Base-by-base conservation (phyloP, 2,888 invertebrate genomes). In the Drosophila nr. medialis region DNA sequence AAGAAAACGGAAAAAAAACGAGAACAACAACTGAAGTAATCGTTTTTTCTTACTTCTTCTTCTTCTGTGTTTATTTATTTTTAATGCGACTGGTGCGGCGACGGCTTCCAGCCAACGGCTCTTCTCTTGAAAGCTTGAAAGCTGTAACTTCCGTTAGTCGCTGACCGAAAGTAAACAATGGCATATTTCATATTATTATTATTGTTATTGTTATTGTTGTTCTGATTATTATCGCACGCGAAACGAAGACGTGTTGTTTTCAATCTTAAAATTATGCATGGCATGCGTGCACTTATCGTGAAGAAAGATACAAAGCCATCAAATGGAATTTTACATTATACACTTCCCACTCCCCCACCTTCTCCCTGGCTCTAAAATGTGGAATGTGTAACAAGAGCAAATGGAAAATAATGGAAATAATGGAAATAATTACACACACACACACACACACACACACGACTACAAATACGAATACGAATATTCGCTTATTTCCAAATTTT, bases 71-170 rank as follows among this genome's bases (percentile, higher is more conserved):
- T 45, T 62, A 27, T 55, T 61, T 40, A 51, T 72, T 54, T 72
- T 48, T 58, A 66, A 63, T 81, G 64, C 51, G 74, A 69, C 55
- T 45, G 58, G 48, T 30, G 56, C 59, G 49, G 29, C 53, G 48
- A 36, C 45, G 45, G 21, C 49, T 59, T 54, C 36, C 27, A 38
- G 36, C 30, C 54, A 61, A 61, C 62, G 69, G 70, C 55, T 66
- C 59, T 54, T 70, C 62, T 27, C 38, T 40, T 13, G 49, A 64
- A 72, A 67, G 59, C 55, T 40, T n/a, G 49, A 68, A 69, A 67
- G 61, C 70, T 79, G 67, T 69, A 73, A 88, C 80, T 88, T 88
- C 84, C 84, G 84, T 88, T 85, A 85, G 75, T 75, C 59, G 67
- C 18, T 36, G 56, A 32, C 42, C 51, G 53, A 64, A 72, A 54